Conservation (phyloP, 2,113 vertebrate species). For the Nothoprocta perdicaria region DNA sequence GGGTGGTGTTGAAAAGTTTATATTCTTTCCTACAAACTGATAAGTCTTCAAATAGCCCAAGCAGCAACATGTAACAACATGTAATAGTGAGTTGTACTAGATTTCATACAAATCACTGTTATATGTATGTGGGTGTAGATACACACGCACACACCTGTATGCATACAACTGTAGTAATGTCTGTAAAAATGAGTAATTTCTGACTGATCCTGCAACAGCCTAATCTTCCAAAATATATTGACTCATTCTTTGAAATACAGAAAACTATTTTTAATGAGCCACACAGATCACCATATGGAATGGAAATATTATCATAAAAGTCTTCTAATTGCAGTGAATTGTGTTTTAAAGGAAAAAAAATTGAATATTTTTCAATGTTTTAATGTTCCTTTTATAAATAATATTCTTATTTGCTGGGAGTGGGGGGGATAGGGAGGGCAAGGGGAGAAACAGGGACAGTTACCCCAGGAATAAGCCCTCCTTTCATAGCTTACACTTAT, state of each 20-base stretch:
- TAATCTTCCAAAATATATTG: not conserved
- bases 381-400: slow-evolving; percentile 71
- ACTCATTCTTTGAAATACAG: not conserved
- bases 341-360: slow-evolving; percentile 53
- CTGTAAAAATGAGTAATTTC: not conserved
- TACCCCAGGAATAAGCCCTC: not conserved
- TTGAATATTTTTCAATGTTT: slow-evolving; percentile 59
- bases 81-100: not conserved
- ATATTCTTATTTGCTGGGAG: slow-evolving; percentile 3
- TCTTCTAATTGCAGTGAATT: slow-evolving; percentile 54
- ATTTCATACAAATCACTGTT: not conserved
- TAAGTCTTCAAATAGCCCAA: slow-evolving; percentile 4
- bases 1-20: not conserved
- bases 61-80: not conserved
- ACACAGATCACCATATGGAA: not conserved
- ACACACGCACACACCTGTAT: not conserved
- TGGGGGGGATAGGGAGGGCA: not conserved
- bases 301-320: slow-evolving; percentile 30
- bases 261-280: slow-evolving; percentile 43
- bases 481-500: slow-evolving; percentile 26
- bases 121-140: not conserved
- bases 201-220: not conserved
- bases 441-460: not conserved
- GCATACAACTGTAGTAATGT: not conserved
- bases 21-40: slow-evolving; percentile 10